Base-by-base conservation (phyloP, 2,113 vertebrate species). In the Corythaixoides concolor region DNA sequence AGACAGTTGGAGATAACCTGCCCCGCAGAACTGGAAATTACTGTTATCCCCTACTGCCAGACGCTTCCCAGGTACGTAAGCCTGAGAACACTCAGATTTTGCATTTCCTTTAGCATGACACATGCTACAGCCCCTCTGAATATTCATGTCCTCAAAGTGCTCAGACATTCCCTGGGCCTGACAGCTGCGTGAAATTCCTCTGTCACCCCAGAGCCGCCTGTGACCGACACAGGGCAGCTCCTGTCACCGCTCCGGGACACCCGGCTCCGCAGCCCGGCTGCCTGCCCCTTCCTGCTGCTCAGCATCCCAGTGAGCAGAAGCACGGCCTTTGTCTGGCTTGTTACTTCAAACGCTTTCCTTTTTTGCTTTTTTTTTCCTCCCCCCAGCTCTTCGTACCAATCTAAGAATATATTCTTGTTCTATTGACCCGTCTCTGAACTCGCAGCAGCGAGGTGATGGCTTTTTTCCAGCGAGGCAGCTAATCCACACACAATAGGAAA, bases 391-490 rank as follows among this genome's bases (percentile, higher is more conserved):
- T 53, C 8, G 4, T 75, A 62, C 84, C 81, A 66, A 67, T 62
- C 77, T 77, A 47, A 63, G 84, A 74, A 91, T 26, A 74, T 55
- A 63, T 70, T 74, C 84, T 53, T 63, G 81, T 89, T 91, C 85
- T 73, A 63, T 4, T 85, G 93, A 89, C 92, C 96, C 0, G 0
- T 26, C 90, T 93, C 81, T 91, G 95, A 93, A 93, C 92, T 74
- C 77, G 21, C 16, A 2, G 52, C 85, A 84, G 72, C 30, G 74
- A 91, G 88, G 93, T 53, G 77, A 93, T 81, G 77, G 95, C 93
- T 89, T 78, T 74, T 73, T 87, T 94, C 93, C 93, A 95, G 87
- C 68, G 6, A 60, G 64, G 89, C 93, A 80, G 84, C 89, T 92
- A 90, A 96, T 82, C 70, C 95, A 45, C 43, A 67, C 79, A 76